Base-by-base conservation (phyloP, 1,140 invertebrate genomes). In the Sinonovacula constricta region DNA sequence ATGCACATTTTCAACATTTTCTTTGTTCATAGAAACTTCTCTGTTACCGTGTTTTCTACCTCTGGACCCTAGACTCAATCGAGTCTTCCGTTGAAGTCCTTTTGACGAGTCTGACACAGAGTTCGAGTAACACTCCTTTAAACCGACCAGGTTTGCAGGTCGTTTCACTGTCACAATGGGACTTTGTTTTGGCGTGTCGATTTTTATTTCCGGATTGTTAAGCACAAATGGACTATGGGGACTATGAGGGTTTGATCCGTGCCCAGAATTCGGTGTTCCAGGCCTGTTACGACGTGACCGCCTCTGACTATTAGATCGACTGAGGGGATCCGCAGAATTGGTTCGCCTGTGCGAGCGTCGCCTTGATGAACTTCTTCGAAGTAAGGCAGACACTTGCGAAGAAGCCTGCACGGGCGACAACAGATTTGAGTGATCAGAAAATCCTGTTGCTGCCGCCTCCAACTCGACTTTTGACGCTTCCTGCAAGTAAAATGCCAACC, bases 111-210 rank as follows among this genome's bases (percentile, higher is more conserved):
- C 31, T 33, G 49, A 33, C 4, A 22, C 24, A 22, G 62, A 56
- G 31, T 70, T 69, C n/a, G 71, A 63, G 56, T 78, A 78, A 78
- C 75, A 78, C 56, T 78, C 75, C 60, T 78, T 78, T 36, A 78
- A 63, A 33, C 75, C 75, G 51, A 45, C 49, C 34, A 78, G 51
- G 28, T 78, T 69, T n/a, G 75, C 66, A 26, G 75, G 75, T 30
- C 68, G 26, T 62, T 81, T 76, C 33, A 77, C 59, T 36, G 69
- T 34, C 3, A 45, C 2, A 22, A 83, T 45, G 15, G 83, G 79
- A 22, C 72, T 81, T 33, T 81, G 82, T 67, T 80, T 79, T 62
- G 83, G 85, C 39, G 80, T 80, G 14, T 83, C 80, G 22, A 83
- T 82, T 31, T 72, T 75, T 33, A 84, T 84, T 45, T 75, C 68